phyloP scores from a whole-genome alignment of 2,888 invertebrate species.

The Epistrophe eligans region DNA sequence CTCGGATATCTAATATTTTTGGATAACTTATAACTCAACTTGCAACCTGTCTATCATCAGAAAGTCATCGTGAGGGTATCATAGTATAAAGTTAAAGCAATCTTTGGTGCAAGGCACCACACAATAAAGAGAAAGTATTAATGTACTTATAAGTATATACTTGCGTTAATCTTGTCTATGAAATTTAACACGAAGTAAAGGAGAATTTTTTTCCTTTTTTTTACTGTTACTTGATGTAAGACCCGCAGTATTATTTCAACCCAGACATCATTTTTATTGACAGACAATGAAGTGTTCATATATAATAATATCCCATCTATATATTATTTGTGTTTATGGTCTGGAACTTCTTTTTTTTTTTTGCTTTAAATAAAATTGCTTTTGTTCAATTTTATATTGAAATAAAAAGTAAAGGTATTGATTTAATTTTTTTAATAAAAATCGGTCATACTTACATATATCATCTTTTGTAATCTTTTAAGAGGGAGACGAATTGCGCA shows the following conservation, averaged over 20 bases:
- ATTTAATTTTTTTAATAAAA: too few relatives aligned
- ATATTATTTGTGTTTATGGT: background rate
- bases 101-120: conserved; percentile 1
- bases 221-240: background rate
- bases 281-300: conserved; percentile 30
- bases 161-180: conserved; percentile 15
- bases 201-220: background rate
- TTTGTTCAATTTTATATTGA: background rate
- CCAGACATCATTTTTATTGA: conserved; percentile 33
- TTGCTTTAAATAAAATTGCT: conserved; percentile 24
- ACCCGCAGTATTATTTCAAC: conserved; percentile 20
- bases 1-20: conserved; percentile 34
- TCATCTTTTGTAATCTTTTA: too few relatives aligned
- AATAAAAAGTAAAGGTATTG: background rate
- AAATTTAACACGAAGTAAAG: conserved; percentile 55
- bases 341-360: background rate
- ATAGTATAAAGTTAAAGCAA: background rate
- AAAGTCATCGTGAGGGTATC: conserved; percentile 68
- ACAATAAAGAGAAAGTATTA: conserved; percentile 55
- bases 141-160: background rate
- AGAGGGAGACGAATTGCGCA: too few relatives aligned
- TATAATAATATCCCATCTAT: conserved; percentile 1
- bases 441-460: too few relatives aligned
- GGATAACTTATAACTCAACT: conserved; percentile 26
- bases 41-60: conserved; percentile 65